Base-by-base conservation (phyloP, 1,140 invertebrate genomes). In the Nymphalis io region DNA sequence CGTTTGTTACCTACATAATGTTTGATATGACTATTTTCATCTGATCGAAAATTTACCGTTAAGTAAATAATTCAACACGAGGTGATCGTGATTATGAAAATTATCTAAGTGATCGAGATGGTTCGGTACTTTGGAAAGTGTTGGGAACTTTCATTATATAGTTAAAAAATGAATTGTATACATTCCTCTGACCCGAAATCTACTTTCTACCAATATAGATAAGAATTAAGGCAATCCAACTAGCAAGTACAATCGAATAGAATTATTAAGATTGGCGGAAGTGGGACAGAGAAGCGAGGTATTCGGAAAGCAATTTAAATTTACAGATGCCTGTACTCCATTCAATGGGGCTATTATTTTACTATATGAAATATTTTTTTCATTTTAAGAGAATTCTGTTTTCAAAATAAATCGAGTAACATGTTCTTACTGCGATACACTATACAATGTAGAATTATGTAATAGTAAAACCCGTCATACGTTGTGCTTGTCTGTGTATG, bases 231-330 rank as follows among this genome's bases (percentile, higher is more conserved):
- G 74, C 81, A 82, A 77, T 78, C 76, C 74, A 84, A 80, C 79
- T 72, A 82, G 59, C 71, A 57, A 65, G 53, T 39, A 75, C 76
- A 80, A 82, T 82, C 76, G 72, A 60, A 60, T 70, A 68, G 78
- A 80, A 78, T 82, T 76, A 81, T 72, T 74, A 78, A 84, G 82
- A 82, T 80, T 84, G 78, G 76, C 80, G 76, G 81, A 80, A 86
- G 79, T 86, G 76, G 81, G 68, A 80, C 82, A 68, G n/a, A 21
- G 57, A 44, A 51, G 65, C 65, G 44, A 58, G 57, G 57, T 66
- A 63, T 68, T 72, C 69, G 66, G 23, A 65, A 66, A 55, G 73
- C 68, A 75, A 75, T 75, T 73, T 74, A 70, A 62, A 72, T 74
- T 77, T 70, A 78, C 58, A 57, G 69, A 64, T 76, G 68, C 40